These are phyloP conservation scores for Petrosia ficiformis DNA, from an alignment of 37 sponge, comb jelly and placozoan genomes.

Conservation along the genomic window DNA sequence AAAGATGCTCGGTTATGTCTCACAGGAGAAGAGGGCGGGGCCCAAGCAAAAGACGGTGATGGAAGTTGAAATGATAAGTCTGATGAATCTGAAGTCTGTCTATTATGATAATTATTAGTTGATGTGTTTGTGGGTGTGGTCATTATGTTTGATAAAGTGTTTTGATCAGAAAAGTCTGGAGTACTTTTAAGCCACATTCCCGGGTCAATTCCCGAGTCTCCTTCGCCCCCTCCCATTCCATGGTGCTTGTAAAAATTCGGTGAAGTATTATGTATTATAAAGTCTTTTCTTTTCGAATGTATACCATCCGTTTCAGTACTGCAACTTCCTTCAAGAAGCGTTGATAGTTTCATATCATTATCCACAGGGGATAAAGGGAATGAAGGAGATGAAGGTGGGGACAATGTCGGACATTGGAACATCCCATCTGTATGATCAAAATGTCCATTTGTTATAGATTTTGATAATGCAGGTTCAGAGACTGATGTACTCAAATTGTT, in stretches of 20 bases:
- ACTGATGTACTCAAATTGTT: too few relatives aligned
- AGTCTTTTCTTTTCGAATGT: not conserved
- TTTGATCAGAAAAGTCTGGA: not conserved
- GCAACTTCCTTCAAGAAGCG: not conserved
- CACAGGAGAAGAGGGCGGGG: conserved; percentile 59
- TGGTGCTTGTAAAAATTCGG: not conserved
- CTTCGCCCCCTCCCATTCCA: not conserved
- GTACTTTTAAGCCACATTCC: not conserved
- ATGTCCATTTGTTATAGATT: not conserved
- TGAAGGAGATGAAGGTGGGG: conserved; percentile 25
- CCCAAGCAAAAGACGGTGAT: conserved; percentile 47
- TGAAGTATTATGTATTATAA: not conserved
- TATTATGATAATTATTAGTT: conserved; percentile 12
- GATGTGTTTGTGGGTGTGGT: conserved; percentile 15
- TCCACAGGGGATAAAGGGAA: not conserved
- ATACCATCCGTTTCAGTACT: not conserved
- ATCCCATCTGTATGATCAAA: too few relatives aligned
- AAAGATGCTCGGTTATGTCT: too few relatives aligned
- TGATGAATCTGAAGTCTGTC: conserved; percentile 30
- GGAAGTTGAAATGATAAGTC: conserved; percentile 40
- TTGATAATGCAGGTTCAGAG: not conserved
- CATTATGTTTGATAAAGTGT: not conserved
- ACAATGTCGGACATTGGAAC: conserved; percentile 23
- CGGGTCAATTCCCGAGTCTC: not conserved
- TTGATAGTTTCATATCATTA: not conserved